Evolutionary conservation across 2,113 vertebrate species (phyloP).

Genomic region (Progne subis): DNA sequence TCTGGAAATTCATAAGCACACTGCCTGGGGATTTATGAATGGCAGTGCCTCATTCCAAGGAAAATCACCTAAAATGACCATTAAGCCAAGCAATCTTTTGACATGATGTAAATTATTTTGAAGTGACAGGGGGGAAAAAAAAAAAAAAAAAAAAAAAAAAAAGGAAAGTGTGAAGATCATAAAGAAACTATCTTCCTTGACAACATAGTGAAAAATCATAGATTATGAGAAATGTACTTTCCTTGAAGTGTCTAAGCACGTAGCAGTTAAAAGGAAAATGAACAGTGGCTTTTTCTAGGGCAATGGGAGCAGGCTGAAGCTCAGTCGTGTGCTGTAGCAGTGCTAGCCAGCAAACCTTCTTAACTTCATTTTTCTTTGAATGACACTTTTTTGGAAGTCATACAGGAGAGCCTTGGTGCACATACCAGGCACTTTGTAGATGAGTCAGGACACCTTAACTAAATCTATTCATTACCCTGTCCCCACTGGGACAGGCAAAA

Average conservation of each 20-base stretch:
- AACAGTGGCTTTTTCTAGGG: conserved; percentile 1
- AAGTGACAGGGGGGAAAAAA: not conserved
- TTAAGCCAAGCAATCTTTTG: not conserved
- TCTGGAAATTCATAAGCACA: not conserved
- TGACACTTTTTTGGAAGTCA: conserved; percentile 64
- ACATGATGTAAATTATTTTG: not conserved
- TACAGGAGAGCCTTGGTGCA: conserved; percentile 42
- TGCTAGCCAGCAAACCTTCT: conserved; percentile 17
- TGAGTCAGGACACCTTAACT: conserved; percentile 75
- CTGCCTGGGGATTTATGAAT: not conserved
- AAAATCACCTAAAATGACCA: not conserved
- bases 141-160: not conserved
- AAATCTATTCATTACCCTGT: conserved; percentile 76
- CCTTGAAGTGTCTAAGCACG: not conserved
- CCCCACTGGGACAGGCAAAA: conserved; percentile 68
- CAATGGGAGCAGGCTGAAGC: not conserved
- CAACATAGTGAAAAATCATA: not conserved
- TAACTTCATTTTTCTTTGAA: conserved; percentile 57
- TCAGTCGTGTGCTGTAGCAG: not conserved
- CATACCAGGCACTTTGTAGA: conserved; percentile 59
- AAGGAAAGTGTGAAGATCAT: not conserved
- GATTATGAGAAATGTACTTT: not conserved
- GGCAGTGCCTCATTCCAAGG: not conserved
- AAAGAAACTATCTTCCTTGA: not conserved
- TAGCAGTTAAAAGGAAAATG: not conserved